Percentiles rank a stretch among this genome's conserved stretches.
phyloP scores from a whole-genome alignment of 1,140 invertebrate genomes.

The Carposina sasakii region DNA sequence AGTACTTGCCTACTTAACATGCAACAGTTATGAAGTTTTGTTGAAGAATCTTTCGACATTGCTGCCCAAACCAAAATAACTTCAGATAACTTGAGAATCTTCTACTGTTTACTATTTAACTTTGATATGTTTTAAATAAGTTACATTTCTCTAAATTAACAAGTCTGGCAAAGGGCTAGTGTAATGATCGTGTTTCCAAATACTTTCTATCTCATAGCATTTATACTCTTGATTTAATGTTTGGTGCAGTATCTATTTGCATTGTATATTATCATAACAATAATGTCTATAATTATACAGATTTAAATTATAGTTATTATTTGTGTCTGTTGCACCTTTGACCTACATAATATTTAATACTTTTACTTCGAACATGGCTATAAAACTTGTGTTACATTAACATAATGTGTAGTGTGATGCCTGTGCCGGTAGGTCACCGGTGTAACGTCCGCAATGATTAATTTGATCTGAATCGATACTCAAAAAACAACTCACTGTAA shows the following conservation, averaged over 20 bases:
- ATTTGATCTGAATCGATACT: constrained; percentile 53
- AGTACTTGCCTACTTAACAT: not conserved
- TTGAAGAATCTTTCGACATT: constrained; percentile 34
- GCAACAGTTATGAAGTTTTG: constrained; percentile 29
- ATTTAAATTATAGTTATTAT: constrained; percentile 29
- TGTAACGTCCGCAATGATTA: constrained; percentile 23
- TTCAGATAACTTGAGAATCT: constrained; percentile 24
- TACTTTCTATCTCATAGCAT: constrained; percentile 52
- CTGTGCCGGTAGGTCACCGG: constrained; percentile 44
- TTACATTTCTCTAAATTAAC: constrained; percentile 44
- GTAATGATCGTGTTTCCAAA: constrained; percentile 48
- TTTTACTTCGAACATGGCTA: too few relatives aligned
- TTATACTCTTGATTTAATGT: constrained; percentile 61
- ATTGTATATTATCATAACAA: constrained; percentile 69
- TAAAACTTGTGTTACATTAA: too few relatives aligned
- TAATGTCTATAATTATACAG: constrained; percentile 42
- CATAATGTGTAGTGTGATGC: too few relatives aligned
- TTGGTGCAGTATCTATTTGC: constrained; percentile 70
- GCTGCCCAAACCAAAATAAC: constrained; percentile 60
- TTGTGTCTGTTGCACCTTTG: constrained; percentile 29
- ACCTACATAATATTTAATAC: too few relatives aligned
- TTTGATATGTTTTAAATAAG: constrained; percentile 32
- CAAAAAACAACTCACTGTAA: constrained; percentile 69
- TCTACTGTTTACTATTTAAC: constrained; percentile 8
- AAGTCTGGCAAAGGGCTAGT: constrained; percentile 61